Percentiles rank a stretch among this genome's conserved stretches.
phyloP scores from a whole-genome alignment of 1,140 invertebrate genomes.

The Matsumurasca onukii region DNA sequence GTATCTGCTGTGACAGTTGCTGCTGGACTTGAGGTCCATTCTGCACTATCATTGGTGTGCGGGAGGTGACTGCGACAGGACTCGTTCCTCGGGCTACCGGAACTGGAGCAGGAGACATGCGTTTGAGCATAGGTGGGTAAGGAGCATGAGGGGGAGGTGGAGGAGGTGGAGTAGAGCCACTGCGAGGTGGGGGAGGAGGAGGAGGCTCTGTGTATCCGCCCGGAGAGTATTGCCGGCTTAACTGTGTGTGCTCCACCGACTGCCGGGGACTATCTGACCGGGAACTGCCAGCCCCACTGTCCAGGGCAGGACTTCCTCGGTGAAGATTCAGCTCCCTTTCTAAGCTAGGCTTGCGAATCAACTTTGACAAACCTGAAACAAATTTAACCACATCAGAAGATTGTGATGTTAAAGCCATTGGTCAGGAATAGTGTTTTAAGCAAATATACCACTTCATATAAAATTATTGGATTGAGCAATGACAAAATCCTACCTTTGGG shows the following conservation, averaged over 20 bases:
- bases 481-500: too few relatives aligned
- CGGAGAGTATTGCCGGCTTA: slow-evolving; percentile 65
- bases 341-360: slow-evolving; percentile 83
- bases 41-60: slow-evolving; percentile 77
- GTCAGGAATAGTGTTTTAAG: too few relatives aligned
- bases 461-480: too few relatives aligned
- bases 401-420: too few relatives aligned
- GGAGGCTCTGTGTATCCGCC: slow-evolving; percentile 54
- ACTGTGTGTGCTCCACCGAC: slow-evolving; percentile 49
- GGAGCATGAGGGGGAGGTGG: slow-evolving; percentile 64
- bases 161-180: slow-evolving; percentile 68
- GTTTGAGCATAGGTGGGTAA: slow-evolving; percentile 75
- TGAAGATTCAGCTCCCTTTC: slow-evolving; percentile 74
- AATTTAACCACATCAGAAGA: too few relatives aligned
- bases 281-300: slow-evolving; percentile 83
- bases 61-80: slow-evolving; percentile 61
- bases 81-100: slow-evolving; percentile 70
- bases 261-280: slow-evolving; percentile 84
- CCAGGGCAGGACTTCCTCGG: slow-evolving; percentile 79
- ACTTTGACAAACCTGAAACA: slow-evolving; percentile 57
- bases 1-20: slow-evolving; percentile 82
- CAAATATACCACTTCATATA: too few relatives aligned
- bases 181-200: slow-evolving; percentile 50
- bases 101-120: slow-evolving; percentile 78
- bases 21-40: slow-evolving; percentile 81